A percentile compares a stretch with the other conserved stretches of the same genome.
phyloP scores from a whole-genome alignment of 2,113 vertebrate genomes.

The Gasterosteus nipponicus region DNA sequence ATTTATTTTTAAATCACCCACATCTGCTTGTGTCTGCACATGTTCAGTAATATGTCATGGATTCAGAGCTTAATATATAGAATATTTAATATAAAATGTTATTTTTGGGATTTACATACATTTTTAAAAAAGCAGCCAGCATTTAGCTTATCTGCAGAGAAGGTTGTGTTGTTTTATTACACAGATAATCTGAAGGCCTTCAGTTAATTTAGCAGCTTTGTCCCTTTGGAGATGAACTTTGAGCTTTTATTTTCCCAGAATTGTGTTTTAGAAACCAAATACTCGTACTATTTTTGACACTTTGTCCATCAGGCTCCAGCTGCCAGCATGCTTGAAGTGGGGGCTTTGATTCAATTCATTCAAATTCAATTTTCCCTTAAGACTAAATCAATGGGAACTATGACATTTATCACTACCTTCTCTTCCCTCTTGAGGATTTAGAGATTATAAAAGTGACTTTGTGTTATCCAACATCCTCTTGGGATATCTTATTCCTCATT shows the following conservation, averaged over 20 bases:
- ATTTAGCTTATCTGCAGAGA: not conserved
- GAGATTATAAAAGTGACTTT: constrained; percentile 40
- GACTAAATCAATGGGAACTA: constrained; percentile 20
- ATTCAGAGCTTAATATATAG: constrained; percentile 16
- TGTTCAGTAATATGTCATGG: constrained; percentile 43
- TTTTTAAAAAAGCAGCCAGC: not conserved
- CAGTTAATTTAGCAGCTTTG: not conserved
- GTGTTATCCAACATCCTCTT: constrained; percentile 23
- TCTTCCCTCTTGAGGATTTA: constrained; percentile 22
- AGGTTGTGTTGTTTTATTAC: not conserved
- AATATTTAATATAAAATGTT: constrained; percentile 45
- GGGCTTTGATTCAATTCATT: constrained; percentile 48
- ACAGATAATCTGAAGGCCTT: not conserved
- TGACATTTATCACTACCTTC: constrained; percentile 18
- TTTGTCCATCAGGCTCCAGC: not conserved
- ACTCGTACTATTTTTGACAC: not conserved
- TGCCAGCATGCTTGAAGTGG: not conserved
- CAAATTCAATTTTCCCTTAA: constrained; percentile 22
- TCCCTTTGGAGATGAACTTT: not conserved
- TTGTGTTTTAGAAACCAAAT: not conserved
- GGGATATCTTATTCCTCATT: constrained; percentile 5
- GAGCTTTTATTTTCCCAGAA: not conserved
- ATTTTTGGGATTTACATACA: constrained; percentile 26
- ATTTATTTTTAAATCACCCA: constrained; percentile 45
- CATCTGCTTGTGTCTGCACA: constrained; percentile 50